Conservation (phyloP, 2,113 vertebrate genomes). For the Prietella phreatophila region DNA sequence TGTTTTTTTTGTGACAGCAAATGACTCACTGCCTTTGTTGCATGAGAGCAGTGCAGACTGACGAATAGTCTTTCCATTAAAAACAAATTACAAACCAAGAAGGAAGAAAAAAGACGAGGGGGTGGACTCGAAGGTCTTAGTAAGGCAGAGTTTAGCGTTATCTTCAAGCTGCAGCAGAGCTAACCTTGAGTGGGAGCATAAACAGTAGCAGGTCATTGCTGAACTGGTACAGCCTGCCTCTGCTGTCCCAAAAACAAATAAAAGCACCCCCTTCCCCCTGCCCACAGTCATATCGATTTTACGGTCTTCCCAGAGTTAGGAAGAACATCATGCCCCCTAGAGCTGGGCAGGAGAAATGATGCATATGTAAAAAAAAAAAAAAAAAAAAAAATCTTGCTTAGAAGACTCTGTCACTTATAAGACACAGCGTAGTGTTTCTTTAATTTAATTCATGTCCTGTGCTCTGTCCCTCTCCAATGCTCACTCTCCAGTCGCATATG, state of each 20-base stretch:
- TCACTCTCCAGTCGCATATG: neutral
- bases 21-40: neutral
- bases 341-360: conserved; percentile 9
- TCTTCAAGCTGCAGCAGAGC: conserved; percentile 35
- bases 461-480: neutral
- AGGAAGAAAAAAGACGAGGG: neutral
- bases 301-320: neutral
- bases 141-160: conserved; percentile 52
- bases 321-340: conserved; percentile 35
- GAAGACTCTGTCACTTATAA: neutral
- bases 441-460: neutral
- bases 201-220: conserved; percentile 45
- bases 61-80: neutral
- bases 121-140: conserved; percentile 34
- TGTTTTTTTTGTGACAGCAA: conserved; percentile 21
- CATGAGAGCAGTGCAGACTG: neutral
- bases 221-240: conserved; percentile 41
- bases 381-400: neutral
- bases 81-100: neutral
- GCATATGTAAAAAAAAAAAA: neutral
- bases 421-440: neutral
- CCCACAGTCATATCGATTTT: conserved; percentile 14
- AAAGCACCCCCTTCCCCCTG: conserved; percentile 3
- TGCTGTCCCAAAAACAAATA: conserved; percentile 45
- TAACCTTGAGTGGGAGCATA: conserved; percentile 53